Percentiles rank a stretch among this genome's conserved stretches.
Evolutionary conservation across 35 echinoderm and acorn worm species (phyloP).

Genomic region (Apostichopus californicus): DNA sequence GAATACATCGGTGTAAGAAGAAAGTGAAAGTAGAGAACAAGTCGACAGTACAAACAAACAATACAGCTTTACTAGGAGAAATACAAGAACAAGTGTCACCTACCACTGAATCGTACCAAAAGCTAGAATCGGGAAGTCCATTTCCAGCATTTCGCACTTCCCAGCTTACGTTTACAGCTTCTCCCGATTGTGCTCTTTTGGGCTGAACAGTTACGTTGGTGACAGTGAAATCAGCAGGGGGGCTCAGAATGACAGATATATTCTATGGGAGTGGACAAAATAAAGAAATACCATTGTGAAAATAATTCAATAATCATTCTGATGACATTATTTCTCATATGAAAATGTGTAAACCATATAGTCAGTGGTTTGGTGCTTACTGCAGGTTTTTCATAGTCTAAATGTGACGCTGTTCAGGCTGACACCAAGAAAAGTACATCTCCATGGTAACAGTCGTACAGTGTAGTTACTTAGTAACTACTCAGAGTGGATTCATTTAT

Average conservation of each 20-base stretch:
- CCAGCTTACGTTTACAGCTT: background rate
- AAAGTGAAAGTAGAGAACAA: too few species aligned
- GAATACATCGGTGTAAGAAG: too few species aligned
- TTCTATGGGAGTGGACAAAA: background rate
- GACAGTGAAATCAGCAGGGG: conserved; percentile 25
- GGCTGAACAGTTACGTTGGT: background rate
- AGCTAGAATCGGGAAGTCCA: conserved; percentile 21
- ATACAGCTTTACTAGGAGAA: too few species aligned
- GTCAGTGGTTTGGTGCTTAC: background rate
- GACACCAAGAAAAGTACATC: too few species aligned
- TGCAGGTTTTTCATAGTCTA: too few species aligned
- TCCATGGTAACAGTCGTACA: too few species aligned
- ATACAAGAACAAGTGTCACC: background rate
- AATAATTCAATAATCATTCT: too few species aligned
- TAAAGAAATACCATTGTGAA: too few species aligned
- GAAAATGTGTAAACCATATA: background rate
- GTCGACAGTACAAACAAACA: too few species aligned
- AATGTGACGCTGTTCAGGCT: too few species aligned
- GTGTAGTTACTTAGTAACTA: too few species aligned
- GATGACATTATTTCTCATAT: background rate
- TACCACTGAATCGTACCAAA: conserved; percentile 45
- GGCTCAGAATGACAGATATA: conserved; percentile 47
- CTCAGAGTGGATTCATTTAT: too few species aligned
- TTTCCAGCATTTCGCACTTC: conserved; percentile 2
- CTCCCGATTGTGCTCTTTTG: background rate